Base-by-base conservation (phyloP, 2,113 vertebrate species). In the Strix aluco region DNA sequence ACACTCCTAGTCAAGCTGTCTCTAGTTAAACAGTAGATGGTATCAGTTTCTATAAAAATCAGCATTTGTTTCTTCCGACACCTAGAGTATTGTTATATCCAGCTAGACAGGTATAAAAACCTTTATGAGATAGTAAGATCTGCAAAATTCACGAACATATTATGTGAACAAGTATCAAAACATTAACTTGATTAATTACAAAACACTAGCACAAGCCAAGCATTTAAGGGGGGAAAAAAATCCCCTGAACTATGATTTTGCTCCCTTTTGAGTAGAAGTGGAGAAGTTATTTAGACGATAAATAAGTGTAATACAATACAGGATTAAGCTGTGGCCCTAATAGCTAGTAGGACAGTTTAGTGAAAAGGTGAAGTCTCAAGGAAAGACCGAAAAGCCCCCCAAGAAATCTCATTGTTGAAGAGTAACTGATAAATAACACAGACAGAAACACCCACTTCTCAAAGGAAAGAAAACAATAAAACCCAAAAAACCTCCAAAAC, bases 11-110 rank as follows among this genome's bases (percentile, higher is more conserved):
- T 63, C 73, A 92, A 21, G 74, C 55, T 59, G 69, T 87, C 93
- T 88, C 94, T 58, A 92, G 84, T 96, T 96, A 97, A 96, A 97
- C 36, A 88, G 82, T 93, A 96, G 94, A 82, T 83, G 82, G 89
- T 88, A 94, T 95, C 86, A 30, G 29, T 86, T 96, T 90, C 89
- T 71, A 44, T 36, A 93, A 96, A 94, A 86, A 86, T 54, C 46
- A 59, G 55, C 75, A 75, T 94, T 93, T 91, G 79, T 88, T 96
- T 94, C 59, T 58, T 85, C 15, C 63, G 97, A 47, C 44, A 78
- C 36, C 80, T 75, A 94, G 82, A 92, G 79, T 94, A 94, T 77
- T 11, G 65, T 73, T 90, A 83, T 52, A 86, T 59, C 38, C 77
- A 92, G 75, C 55, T 40, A 90, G 26, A 74, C 6, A 58, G 26